A percentile compares a stretch with the other conserved stretches of the same genome.
phyloP scores from a whole-genome alignment of 1,140 invertebrate species.

The Pectinophora gossypiella region DNA sequence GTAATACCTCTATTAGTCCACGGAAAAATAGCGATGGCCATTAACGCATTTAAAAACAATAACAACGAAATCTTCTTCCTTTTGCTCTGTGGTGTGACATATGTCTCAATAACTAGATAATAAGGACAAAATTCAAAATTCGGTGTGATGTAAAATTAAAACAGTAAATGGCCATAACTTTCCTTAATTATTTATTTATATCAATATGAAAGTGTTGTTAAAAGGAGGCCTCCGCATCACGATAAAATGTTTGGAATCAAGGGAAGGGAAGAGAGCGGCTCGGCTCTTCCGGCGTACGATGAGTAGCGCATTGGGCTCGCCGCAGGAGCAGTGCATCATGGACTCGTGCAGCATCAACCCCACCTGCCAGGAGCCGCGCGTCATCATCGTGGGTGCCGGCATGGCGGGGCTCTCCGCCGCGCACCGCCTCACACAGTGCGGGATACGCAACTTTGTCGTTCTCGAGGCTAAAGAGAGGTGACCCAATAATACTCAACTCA shows the following conservation, averaged over 20 bases:
- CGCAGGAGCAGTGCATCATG: conserved; percentile 51
- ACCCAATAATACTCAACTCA: too few relatives aligned
- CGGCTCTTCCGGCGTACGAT: conserved; percentile 21
- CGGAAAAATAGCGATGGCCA: too few relatives aligned
- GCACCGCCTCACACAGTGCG: conserved; percentile 80
- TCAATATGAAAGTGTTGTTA: conserved; percentile 31
- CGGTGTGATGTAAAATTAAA: conserved; percentile 26
- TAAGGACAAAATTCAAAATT: conserved; percentile 31
- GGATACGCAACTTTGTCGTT: conserved; percentile 81
- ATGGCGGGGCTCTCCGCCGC: conserved; percentile 86
- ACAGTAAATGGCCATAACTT: conserved; percentile 20
- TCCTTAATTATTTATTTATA: conserved; percentile 1
- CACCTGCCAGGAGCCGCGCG: conserved; percentile 77
- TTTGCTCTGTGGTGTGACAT: neutral
- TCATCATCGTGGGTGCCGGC: conserved; percentile 86
- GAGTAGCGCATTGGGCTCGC: conserved; percentile 34
- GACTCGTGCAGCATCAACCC: conserved; percentile 74
- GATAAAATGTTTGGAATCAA: conserved; percentile 17
- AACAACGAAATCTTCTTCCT: neutral
- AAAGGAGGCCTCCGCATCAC: conserved; percentile 14
- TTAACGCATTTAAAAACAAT: too few relatives aligned
- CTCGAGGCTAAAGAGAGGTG: conserved; percentile 86
- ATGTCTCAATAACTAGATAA: neutral
- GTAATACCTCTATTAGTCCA: too few relatives aligned
- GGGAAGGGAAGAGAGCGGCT: conserved; percentile 9